Percentiles rank a stretch among this genome's conserved stretches.
Evolutionary conservation across 2,888 invertebrate species (phyloP).

Genomic region (Heliconius hortense): DNA sequence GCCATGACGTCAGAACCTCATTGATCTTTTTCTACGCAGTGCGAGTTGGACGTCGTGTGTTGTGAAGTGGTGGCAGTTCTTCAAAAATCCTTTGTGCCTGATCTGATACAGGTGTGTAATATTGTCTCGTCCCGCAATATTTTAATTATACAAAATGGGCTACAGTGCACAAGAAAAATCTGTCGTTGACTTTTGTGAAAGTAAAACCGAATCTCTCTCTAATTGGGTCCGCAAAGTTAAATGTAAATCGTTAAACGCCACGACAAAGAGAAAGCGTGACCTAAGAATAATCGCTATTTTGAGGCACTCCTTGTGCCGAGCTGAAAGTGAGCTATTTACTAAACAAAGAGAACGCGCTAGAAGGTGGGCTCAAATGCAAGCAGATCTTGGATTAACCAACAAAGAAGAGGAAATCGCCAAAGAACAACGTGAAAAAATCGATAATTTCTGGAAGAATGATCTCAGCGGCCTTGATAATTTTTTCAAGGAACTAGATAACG

Average conservation of each 20-base stretch:
- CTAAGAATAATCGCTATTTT: constrained; percentile 85
- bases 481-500: constrained; percentile 84
- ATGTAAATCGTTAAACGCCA: constrained; percentile 82
- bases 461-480: constrained; percentile 85
- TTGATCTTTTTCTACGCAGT: constrained; percentile 51
- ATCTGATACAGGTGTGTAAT: constrained; percentile 79
- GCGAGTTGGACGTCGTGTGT: constrained; percentile 62
- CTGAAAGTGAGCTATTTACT: constrained; percentile 82
- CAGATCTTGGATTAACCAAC: constrained; percentile 72
- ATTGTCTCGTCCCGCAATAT: constrained; percentile 63
- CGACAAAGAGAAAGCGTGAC: constrained; percentile 82
- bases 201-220: constrained; percentile 81
- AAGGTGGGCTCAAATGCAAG: constrained; percentile 83
- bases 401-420: constrained; percentile 73
- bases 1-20: constrained; percentile 68
- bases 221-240: constrained; percentile 85
- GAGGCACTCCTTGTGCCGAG: constrained; percentile 81
- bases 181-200: constrained; percentile 78
- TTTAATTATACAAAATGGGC: constrained; percentile 65
- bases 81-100: constrained; percentile 62
- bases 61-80: constrained; percentile 65
- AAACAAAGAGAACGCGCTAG: constrained; percentile 84
- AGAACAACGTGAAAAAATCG: constrained; percentile 72
- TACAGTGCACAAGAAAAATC: constrained; percentile 73
- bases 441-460: constrained; percentile 82